phyloP scores from a whole-genome alignment of 2,113 vertebrate species.

The Mus pahari region DNA sequence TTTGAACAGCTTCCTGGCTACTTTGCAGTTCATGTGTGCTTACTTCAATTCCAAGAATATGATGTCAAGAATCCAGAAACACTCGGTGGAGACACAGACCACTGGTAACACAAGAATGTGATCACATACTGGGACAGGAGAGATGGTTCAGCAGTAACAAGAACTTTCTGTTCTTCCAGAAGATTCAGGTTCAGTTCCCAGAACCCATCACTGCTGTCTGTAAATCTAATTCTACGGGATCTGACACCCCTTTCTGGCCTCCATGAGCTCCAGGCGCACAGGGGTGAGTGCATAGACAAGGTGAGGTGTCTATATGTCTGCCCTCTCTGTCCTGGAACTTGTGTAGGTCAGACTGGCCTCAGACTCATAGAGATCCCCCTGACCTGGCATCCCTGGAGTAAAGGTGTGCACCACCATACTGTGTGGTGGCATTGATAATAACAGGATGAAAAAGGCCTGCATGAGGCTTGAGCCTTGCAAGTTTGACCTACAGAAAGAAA shows the following conservation, averaged over 20 bases:
- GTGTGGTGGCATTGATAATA: neutral
- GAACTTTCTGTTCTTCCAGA: neutral
- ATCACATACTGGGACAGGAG: neutral
- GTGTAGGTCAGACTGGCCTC: neutral
- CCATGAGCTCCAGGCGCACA: neutral
- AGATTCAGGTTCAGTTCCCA: neutral
- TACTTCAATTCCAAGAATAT: neutral
- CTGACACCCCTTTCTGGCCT: neutral
- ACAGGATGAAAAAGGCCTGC: neutral
- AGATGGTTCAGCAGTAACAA: neutral
- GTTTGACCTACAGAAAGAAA: neutral
- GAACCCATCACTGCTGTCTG: neutral
- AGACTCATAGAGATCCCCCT: neutral
- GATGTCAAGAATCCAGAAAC: neutral
- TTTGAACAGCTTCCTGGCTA: neutral
- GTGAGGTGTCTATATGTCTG: no score
- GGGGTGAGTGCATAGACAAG: neutral
- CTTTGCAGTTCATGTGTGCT: neutral
- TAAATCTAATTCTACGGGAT: neutral
- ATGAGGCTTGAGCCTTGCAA: neutral
- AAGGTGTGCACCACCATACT: neutral
- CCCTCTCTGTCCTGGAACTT: neutral
- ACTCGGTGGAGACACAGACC: neutral
- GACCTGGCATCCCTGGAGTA: neutral
- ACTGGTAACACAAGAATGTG: neutral